Conservation (phyloP, 2,113 vertebrate genomes). For the Diglossa brunneiventris region DNA sequence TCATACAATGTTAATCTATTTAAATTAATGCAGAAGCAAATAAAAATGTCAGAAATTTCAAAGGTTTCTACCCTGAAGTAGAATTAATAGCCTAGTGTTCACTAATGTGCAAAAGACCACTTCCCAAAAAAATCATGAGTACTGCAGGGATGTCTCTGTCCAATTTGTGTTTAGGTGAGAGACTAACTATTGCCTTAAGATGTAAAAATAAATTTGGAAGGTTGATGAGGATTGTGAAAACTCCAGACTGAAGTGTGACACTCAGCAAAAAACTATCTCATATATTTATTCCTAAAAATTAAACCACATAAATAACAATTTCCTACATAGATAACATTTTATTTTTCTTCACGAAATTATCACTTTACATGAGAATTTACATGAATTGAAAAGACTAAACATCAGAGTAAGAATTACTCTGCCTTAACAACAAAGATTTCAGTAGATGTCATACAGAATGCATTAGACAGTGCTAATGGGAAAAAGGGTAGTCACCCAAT, state of each 20-base stretch:
- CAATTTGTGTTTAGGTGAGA: not conserved
- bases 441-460: not conserved
- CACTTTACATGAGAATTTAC: not conserved
- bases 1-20: not conserved
- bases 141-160: not conserved
- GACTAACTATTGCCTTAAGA: not conserved
- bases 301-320: not conserved
- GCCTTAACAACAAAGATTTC: not conserved
- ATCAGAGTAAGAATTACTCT: not conserved
- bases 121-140: not conserved
- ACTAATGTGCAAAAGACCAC: not conserved
- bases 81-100: not conserved
- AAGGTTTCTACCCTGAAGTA: not conserved
- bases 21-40: not conserved
- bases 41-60: not conserved
- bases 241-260: not conserved
- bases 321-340: not conserved
- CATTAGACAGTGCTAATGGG: not conserved
- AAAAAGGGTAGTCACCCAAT: not conserved
- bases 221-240: not conserved
- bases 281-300: not conserved
- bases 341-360: not conserved
- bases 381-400: not conserved
- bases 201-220: not conserved
- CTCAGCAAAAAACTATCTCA: not conserved